phyloP scores from a whole-genome alignment of 1,140 invertebrate genomes.

The Zaprionus taronus region DNA sequence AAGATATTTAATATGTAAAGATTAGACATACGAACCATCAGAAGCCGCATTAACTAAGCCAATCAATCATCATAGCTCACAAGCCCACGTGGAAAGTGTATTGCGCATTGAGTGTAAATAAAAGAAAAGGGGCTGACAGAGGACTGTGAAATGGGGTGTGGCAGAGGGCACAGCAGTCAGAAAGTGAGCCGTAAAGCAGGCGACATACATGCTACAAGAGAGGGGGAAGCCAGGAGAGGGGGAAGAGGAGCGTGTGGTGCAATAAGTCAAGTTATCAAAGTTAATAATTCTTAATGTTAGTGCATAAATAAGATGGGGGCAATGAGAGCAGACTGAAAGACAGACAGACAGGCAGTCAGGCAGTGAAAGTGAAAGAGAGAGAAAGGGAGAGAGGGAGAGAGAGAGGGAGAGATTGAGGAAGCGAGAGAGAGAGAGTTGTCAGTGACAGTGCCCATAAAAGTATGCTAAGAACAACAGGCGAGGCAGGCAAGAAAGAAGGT shows the following conservation, averaged over 20 bases:
- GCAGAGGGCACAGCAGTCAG: no score
- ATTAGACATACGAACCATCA: no score
- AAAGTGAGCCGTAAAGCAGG: neutral
- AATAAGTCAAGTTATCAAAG: slow-evolving; percentile 81
- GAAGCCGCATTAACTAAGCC: no score
- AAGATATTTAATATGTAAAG: no score
- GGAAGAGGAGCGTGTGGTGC: slow-evolving; percentile 44
- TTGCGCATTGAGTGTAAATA: slow-evolving; percentile 17
- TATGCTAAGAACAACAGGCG: slow-evolving; percentile 39
- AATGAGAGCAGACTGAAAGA: slow-evolving; percentile 24
- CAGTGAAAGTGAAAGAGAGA: neutral
- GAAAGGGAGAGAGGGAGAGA: neutral
- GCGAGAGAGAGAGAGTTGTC: slow-evolving; percentile 57
- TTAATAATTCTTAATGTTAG: slow-evolving; percentile 83
- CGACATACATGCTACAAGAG: slow-evolving; percentile 5
- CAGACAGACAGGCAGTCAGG: slow-evolving; percentile 5
- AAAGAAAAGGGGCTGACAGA: slow-evolving; percentile 8
- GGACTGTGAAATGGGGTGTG: neutral
- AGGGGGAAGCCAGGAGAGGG: no score
- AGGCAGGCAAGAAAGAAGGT: slow-evolving; percentile 6
- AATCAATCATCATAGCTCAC: neutral
- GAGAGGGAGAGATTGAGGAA: neutral
- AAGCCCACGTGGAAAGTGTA: neutral
- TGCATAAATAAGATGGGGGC: slow-evolving; percentile 74
- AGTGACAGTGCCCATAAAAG: slow-evolving; percentile 65